Conservation (phyloP, 2,113 vertebrate species). For the Cebidichthys violaceus region DNA sequence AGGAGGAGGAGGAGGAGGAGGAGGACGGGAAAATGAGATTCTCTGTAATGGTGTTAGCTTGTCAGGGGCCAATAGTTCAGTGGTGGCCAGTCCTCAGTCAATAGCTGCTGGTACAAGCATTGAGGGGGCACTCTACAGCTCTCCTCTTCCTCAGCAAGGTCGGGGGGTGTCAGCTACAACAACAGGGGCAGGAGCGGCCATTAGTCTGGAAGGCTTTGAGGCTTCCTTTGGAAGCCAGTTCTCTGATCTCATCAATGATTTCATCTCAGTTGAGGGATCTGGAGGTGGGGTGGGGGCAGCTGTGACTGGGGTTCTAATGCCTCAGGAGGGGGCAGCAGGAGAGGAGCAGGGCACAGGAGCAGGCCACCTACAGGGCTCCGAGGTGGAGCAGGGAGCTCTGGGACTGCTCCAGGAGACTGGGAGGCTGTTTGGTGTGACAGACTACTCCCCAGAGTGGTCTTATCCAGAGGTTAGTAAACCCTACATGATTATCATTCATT, state of each 20-base stretch:
- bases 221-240: constrained; percentile 99
- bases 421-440: constrained; percentile 97
- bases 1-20: constrained; percentile 46
- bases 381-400: constrained; percentile 91
- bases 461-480: constrained; percentile 94
- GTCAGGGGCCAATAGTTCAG: constrained; percentile 65
- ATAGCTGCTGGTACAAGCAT: constrained; percentile 82
- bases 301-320: constrained; percentile 77
- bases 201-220: constrained; percentile 98
- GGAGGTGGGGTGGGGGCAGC: constrained; percentile 78
- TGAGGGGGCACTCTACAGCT: constrained; percentile 92
- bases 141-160: constrained; percentile 88
- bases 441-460: constrained; percentile 99
- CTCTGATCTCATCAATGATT: constrained; percentile 99
- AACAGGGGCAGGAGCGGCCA: constrained; percentile 82
- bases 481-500: constrained; percentile 60
- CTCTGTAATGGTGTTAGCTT: constrained; percentile 85
- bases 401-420: constrained; percentile 94
- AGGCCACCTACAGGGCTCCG: constrained; percentile 75
- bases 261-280: constrained; percentile 96
- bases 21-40: constrained; percentile 67
- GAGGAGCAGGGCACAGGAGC: constrained; percentile 85
- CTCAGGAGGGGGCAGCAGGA: constrained; percentile 76
- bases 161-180: constrained; percentile 79
- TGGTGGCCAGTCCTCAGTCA: constrained; percentile 76